phyloP scores from a whole-genome alignment of 1,140 invertebrate genomes.

The Lethrus apterus region DNA sequence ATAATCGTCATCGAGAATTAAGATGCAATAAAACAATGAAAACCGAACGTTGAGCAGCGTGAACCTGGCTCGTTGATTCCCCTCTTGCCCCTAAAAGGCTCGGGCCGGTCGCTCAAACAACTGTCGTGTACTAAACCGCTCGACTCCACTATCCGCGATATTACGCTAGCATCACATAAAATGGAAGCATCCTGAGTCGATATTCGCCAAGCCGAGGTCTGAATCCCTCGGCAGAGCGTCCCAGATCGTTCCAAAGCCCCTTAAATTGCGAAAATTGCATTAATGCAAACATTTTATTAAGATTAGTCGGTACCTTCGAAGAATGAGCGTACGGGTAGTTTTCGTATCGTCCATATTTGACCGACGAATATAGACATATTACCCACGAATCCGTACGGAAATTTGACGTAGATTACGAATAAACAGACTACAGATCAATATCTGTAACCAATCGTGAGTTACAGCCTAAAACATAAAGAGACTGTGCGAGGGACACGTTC shows the following conservation, averaged over 20 bases:
- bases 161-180: constrained; percentile 37
- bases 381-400: constrained; percentile 29
- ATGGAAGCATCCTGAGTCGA: constrained; percentile 33
- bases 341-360: constrained; percentile 14
- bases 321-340: too few species aligned
- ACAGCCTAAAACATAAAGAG: constrained; percentile 20
- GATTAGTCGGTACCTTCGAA: too few species aligned
- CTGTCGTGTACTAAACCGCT: constrained; percentile 37
- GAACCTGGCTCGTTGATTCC: constrained; percentile 28
- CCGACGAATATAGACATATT: constrained; percentile 24
- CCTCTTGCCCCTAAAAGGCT: constrained; percentile 19
- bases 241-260: too few species aligned
- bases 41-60: constrained; percentile 33
- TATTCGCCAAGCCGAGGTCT: constrained; percentile 21
- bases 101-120: constrained; percentile 36
- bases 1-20: too few species aligned
- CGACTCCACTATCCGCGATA: constrained; percentile 34
- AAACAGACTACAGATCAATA: constrained; percentile 30
- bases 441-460: constrained; percentile 25
- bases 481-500: constrained; percentile 17
- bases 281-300: too few species aligned
- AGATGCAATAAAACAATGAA: constrained; percentile 33
- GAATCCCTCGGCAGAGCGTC: not conserved
- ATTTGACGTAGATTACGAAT: constrained; percentile 36
- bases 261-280: too few species aligned